These are phyloP conservation scores for Gallinago jamesoni DNA, from an alignment of 2,113 vertebrate genomes.

Conservation along the genomic window DNA sequence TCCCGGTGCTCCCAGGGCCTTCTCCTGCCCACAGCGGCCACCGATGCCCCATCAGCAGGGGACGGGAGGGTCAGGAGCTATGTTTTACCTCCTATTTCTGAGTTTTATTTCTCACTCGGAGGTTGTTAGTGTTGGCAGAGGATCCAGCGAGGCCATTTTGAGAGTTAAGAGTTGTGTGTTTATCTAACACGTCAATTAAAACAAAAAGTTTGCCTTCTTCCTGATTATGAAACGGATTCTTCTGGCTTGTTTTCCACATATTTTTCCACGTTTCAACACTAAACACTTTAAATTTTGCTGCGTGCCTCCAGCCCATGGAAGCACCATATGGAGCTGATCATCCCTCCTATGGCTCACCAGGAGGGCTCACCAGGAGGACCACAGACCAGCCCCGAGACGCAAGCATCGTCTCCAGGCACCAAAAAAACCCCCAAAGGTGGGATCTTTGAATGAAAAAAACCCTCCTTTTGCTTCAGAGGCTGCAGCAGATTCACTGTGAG, in stretches of 20 bases:
- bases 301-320: accelerated
- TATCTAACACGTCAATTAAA: background rate
- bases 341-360: accelerated
- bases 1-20: too few species aligned
- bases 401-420: background rate
- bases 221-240: background rate
- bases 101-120: accelerated
- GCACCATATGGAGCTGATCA: accelerated
- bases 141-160: accelerated
- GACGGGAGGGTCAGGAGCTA: background rate
- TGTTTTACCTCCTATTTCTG: background rate
- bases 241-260: background rate
- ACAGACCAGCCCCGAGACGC: too few species aligned
- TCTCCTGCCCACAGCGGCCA: accelerated
- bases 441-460: accelerated
- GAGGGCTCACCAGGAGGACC: accelerated
- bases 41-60: background rate
- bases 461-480: background rate
- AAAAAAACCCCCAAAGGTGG: background rate
- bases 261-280: background rate
- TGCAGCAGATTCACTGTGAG: too few species aligned
- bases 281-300: background rate
- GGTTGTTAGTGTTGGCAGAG: background rate
- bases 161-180: background rate
- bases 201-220: background rate